phyloP scores from a whole-genome alignment of 92 coral and sea anemone genomes.

The Meandrina meandrites region DNA sequence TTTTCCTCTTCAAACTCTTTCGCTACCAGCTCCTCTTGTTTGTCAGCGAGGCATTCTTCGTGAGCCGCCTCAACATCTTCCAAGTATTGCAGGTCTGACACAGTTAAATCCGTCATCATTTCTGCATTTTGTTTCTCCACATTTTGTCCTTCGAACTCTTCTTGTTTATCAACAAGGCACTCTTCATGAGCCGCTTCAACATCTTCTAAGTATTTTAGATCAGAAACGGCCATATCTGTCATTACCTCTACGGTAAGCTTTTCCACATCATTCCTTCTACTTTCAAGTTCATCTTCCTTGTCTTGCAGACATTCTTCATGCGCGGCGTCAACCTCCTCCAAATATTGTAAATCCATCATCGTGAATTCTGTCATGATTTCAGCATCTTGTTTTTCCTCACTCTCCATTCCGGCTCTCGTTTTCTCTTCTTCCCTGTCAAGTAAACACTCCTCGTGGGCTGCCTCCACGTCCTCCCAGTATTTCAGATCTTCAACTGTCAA shows the following conservation, averaged over 20 bases:
- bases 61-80: conserved; percentile 58
- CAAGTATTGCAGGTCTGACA: conserved; percentile 50
- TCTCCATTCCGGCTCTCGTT: not conserved
- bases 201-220: conserved; percentile 48
- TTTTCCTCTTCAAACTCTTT: conserved; percentile 37
- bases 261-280: conserved; percentile 31
- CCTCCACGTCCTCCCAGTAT: conserved; percentile 70
- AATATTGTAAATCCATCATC: conserved; percentile 45
- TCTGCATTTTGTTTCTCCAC: conserved; percentile 44
- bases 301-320: conserved; percentile 43
- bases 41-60: conserved; percentile 39
- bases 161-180: conserved; percentile 16
- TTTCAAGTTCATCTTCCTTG: conserved; percentile 23
- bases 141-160: not conserved
- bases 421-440: conserved; percentile 24
- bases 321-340: conserved; percentile 55
- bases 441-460: conserved; percentile 48
- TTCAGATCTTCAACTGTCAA: conserved; percentile 45
- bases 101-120: conserved; percentile 55
- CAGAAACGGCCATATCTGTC: conserved; percentile 65
- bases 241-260: conserved; percentile 50
- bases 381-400: conserved; percentile 12
- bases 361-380: conserved; percentile 62
- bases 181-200: conserved; percentile 19
- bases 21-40: conserved; percentile 16